Conservation (phyloP, 2,888 invertebrate genomes). For the Drosophila basisetae region DNA sequence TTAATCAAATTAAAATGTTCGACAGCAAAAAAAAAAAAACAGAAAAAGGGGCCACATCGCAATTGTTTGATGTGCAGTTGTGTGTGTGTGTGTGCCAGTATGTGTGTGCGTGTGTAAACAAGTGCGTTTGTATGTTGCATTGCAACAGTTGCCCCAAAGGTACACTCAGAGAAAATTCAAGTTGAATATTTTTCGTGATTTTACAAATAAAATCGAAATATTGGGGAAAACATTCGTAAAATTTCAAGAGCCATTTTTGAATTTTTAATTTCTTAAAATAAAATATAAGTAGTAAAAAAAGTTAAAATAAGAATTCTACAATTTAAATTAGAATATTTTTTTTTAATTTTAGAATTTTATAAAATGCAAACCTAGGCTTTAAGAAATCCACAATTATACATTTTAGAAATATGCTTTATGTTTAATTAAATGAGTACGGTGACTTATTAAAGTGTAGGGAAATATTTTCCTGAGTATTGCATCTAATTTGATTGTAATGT, state of each 20-base stretch:
- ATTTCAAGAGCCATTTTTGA: neutral
- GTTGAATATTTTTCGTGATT: neutral
- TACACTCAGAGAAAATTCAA: neutral
- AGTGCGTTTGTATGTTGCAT: slow-evolving; percentile 26
- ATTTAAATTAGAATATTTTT: neutral
- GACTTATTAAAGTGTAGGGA: neutral
- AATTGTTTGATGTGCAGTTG: slow-evolving; percentile 58
- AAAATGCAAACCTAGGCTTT: neutral
- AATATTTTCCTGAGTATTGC: slow-evolving; percentile 23
- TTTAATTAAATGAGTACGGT: neutral
- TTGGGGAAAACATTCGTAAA: neutral
- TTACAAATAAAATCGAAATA: neutral
- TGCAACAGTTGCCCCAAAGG: slow-evolving; percentile 58
- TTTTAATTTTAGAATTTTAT: neutral
- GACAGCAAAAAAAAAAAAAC: slow-evolving; percentile 47
- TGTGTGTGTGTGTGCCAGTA: slow-evolving; percentile 26
- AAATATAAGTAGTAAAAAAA: neutral
- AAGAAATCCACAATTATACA: neutral
- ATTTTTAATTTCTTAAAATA: neutral
- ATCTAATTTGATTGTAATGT: slow-evolving; percentile 66
- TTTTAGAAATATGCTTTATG: neutral
- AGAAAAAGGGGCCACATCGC: slow-evolving; percentile 50
- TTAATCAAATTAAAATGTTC: slow-evolving; percentile 83
- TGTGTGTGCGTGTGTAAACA: slow-evolving; percentile 25
- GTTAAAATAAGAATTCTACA: neutral